phyloP scores from a whole-genome alignment of 2,888 invertebrate genomes.

The Abrostola triplasia region DNA sequence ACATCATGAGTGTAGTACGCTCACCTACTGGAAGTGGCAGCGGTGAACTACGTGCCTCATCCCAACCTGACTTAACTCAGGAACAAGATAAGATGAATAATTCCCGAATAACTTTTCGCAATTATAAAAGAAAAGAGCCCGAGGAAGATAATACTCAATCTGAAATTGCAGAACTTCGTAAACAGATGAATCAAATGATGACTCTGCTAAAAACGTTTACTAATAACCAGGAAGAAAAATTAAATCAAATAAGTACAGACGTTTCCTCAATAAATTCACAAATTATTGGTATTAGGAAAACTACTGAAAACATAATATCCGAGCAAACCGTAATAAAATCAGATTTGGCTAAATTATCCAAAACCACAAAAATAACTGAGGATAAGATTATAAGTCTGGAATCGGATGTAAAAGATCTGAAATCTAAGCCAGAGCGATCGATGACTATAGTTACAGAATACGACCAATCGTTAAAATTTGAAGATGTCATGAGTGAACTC shows the following conservation, averaged over 20 bases:
- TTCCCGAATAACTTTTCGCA: conserved; percentile 4
- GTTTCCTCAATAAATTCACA: background rate
- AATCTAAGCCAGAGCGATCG: background rate
- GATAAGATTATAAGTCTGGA: background rate
- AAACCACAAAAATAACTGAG: background rate
- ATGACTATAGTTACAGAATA: background rate
- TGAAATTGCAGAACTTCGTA: too few relatives aligned
- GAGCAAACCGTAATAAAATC: conserved; percentile 1
- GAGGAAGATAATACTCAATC: too few relatives aligned
- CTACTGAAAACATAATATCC: background rate
- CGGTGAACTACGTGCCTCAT: background rate
- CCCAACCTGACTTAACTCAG: conserved; percentile 1
- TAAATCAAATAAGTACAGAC: background rate
- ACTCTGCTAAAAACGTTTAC: too few relatives aligned
- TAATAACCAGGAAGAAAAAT: background rate
- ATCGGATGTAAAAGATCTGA: background rate
- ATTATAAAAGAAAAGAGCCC: too few relatives aligned
- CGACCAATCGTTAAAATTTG: background rate
- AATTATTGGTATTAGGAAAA: conserved; percentile 1
- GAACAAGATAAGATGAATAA: background rate
- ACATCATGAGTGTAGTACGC: background rate
- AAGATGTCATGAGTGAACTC: conserved; percentile 1
- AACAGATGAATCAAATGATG: too few relatives aligned
- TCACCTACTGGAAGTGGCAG: conserved; percentile 4
- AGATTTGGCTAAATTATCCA: background rate